Percentiles rank a stretch among this genome's conserved stretches.
Conservation (phyloP, 1,140 invertebrate species). For the Lineus longissimus region DNA sequence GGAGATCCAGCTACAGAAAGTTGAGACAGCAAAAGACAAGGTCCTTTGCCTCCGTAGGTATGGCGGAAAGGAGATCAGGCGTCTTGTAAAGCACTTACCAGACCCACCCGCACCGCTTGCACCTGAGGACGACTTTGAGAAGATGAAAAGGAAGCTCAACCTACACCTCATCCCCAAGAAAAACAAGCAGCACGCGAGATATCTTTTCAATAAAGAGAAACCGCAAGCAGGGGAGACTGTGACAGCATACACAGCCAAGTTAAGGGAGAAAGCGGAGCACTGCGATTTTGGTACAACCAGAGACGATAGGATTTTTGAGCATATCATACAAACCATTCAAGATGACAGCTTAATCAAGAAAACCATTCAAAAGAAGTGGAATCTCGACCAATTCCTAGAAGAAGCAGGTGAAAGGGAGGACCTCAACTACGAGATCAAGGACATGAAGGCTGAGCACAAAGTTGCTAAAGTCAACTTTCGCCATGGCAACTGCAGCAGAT, state of each 20-base stretch:
- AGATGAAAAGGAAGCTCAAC: not conserved
- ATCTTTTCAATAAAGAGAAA: not conserved
- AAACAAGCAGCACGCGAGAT: not conserved
- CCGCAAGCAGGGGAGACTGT: not conserved
- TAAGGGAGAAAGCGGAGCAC: slow-evolving; percentile 1
- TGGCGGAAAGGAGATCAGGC: not conserved
- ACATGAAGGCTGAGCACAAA: not conserved
- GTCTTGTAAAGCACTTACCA: not conserved
- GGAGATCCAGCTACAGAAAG: not conserved
- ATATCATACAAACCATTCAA: not conserved
- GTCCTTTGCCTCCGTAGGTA: not conserved
- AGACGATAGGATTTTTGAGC: not conserved
- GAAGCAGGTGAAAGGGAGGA: slow-evolving; percentile 1
- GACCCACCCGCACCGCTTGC: not conserved
- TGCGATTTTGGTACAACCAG: not conserved
- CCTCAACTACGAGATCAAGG: not conserved
- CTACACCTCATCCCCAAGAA: not conserved
- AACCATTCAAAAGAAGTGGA: slow-evolving; percentile 2
- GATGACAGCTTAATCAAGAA: not conserved
- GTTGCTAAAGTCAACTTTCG: not conserved
- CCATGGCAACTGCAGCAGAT: not conserved
- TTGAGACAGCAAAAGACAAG: not conserved
- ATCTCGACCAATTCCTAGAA: not conserved
- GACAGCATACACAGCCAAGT: not conserved
- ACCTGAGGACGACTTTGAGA: not conserved